These are phyloP conservation scores for Corythoichthys haematopterus DNA, from an alignment of 2,113 vertebrate genomes.

Conservation along the genomic window DNA sequence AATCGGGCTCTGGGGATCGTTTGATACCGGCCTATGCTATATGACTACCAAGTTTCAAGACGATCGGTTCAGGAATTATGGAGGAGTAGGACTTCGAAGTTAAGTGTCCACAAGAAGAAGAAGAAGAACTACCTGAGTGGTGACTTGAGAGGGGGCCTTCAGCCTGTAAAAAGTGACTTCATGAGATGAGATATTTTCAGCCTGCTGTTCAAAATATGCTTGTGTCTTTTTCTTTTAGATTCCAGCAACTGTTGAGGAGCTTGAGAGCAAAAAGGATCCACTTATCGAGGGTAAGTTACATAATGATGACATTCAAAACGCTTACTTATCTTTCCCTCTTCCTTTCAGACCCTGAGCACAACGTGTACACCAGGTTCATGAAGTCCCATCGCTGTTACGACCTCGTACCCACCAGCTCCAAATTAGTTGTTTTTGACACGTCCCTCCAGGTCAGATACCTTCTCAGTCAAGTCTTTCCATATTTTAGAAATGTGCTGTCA, in stretches of 20 bases:
- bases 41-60: too few relatives aligned
- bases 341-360: slow-evolving; percentile 71
- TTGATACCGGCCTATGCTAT: too few relatives aligned
- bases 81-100: too few relatives aligned
- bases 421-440: slow-evolving; percentile 95
- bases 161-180: neutral
- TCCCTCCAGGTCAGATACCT: slow-evolving; percentile 82
- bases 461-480: neutral
- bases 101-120: too few relatives aligned
- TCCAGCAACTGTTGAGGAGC: slow-evolving; percentile 62
- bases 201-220: neutral
- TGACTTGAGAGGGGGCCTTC: too few relatives aligned
- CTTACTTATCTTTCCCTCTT: neutral
- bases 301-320: neutral
- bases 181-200: neutral
- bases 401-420: slow-evolving; percentile 95
- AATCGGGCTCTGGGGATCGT: too few relatives aligned
- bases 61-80: too few relatives aligned
- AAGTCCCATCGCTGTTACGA: slow-evolving; percentile 96
- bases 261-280: slow-evolving; percentile 70
- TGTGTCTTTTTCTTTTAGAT: slow-evolving; percentile 57
- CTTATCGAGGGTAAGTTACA: slow-evolving; percentile 58
- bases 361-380: slow-evolving; percentile 92
- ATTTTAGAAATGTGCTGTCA: neutral
- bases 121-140: too few relatives aligned